These are phyloP conservation scores for Drosophila nannoptera DNA, from an alignment of 1,140 invertebrate species.

Conservation along the genomic window DNA sequence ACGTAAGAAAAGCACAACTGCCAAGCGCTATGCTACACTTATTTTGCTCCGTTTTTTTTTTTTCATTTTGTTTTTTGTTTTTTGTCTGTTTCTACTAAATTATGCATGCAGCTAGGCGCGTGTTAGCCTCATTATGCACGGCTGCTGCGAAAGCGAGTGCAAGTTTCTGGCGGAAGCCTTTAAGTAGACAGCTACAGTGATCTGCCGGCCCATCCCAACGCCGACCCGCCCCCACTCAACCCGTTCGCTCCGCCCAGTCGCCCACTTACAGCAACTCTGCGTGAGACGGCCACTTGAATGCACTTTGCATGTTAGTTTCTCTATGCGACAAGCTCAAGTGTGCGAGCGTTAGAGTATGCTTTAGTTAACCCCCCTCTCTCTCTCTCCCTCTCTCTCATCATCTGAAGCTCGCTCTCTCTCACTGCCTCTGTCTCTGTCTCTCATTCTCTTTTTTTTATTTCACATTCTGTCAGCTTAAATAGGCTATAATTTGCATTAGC, in stretches of 20 bases:
- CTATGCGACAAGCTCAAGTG: slow-evolving; percentile 60
- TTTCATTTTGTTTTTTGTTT: slow-evolving; percentile 1
- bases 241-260: slow-evolving; percentile 7
- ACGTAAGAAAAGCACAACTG: slow-evolving; percentile 49
- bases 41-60: slow-evolving; percentile 3
- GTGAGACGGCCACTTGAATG: slow-evolving; percentile 37
- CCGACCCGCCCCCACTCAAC: slow-evolving; percentile 10
- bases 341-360: slow-evolving; percentile 63
- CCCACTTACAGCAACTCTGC: slow-evolving; percentile 39
- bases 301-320: slow-evolving; percentile 62
- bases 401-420: not conserved
- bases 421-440: not conserved
- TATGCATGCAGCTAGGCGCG: slow-evolving; percentile 71
- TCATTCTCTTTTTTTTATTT: not conserved
- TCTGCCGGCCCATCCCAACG: not conserved
- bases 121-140: slow-evolving; percentile 75
- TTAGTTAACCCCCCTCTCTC: slow-evolving; percentile 29
- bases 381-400: not conserved
- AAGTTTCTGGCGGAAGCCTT: slow-evolving; percentile 56
- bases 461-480: slow-evolving; percentile 61
- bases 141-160: slow-evolving; percentile 56
- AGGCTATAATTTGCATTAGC: slow-evolving; percentile 77
- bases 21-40: slow-evolving; percentile 16
- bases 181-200: slow-evolving; percentile 60
- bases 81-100: slow-evolving; percentile 53